A percentile compares a stretch with the other conserved stretches of the same genome.
Evolutionary conservation across 2,888 invertebrate species (phyloP).

Genomic region (Microchrysa polita): DNA sequence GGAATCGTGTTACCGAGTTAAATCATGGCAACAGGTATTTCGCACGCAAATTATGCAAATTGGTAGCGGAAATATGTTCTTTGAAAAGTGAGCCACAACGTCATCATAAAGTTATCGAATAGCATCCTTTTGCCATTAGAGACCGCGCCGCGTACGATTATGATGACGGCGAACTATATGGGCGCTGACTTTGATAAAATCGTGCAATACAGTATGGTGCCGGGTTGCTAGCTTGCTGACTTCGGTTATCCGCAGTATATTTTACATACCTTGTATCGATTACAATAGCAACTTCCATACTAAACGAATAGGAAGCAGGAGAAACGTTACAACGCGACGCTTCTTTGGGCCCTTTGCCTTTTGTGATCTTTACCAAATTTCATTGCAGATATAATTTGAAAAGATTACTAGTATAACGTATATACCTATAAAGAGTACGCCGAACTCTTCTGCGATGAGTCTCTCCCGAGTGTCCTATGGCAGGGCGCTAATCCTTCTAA

Average conservation of each 20-base stretch:
- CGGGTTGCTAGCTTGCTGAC: too few species aligned
- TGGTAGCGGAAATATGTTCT: slow-evolving; percentile 62
- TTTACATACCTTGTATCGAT: too few species aligned
- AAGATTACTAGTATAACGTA: slow-evolving; percentile 46
- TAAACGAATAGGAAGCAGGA: too few species aligned
- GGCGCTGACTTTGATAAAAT: too few species aligned
- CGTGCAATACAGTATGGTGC: too few species aligned
- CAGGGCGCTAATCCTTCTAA: slow-evolving; percentile 47
- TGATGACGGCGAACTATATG: neutral
- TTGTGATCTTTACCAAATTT: slow-evolving; percentile 41
- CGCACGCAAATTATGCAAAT: slow-evolving; percentile 63
- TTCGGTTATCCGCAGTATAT: too few species aligned
- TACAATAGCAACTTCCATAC: too few species aligned
- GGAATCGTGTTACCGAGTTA: slow-evolving; percentile 19
- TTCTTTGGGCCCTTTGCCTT: neutral
- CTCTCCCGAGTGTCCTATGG: slow-evolving; percentile 11
- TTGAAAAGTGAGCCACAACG: slow-evolving; percentile 48
- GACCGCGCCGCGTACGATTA: too few species aligned
- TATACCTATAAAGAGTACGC: slow-evolving; percentile 19
- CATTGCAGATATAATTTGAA: slow-evolving; percentile 39
- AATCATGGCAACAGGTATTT: slow-evolving; percentile 54
- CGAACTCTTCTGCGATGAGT: neutral
- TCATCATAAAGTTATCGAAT: slow-evolving; percentile 42
- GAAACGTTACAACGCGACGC: neutral
- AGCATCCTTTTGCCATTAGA: slow-evolving; percentile 30